Base-by-base conservation (phyloP, 23 tunicate species). In the Ciona savignyi region DNA sequence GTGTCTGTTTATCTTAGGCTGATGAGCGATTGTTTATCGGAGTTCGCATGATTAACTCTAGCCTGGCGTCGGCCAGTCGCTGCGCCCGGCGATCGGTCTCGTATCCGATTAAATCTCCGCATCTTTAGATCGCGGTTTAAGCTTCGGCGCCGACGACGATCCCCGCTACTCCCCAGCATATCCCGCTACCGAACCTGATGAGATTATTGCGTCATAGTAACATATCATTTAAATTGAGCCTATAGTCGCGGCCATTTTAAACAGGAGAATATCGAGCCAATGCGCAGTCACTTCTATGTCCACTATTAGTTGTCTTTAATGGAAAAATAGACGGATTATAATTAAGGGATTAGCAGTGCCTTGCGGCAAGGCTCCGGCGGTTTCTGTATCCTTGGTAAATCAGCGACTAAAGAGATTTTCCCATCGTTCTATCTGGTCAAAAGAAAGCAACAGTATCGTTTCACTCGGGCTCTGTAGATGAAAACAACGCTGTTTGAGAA, bases 61-160 rank as follows among this genome's bases (percentile, higher is more conserved):
- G 56, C 56, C 56, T 42, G 56, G 56, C 56, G 56, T 42, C 56
- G 56, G 56, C 56, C 56, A 42, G 56, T 42, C 56, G 56, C 56
- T 42, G 56, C 9, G 56, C 56, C n/a, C 11, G 56, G 15, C 56
- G 56, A 6, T 42, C 56, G 9, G 11, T 9, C 15, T 42, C 56
- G 56, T 9, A 42, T 42, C 56, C 56, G 56, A 42, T 42, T 42
- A 42, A 42, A 42, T 42, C 56, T 42, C 56, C 56, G 56, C 56
- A 42, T 42, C 56, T 42, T 42, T 42, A 42, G 56, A 42, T 42
- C 56, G 56, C 56, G 56, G 56, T 42, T 42, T n/a, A n/a, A n/a
- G 56, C 56, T 15, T 42, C 56, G 56, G 56, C 56, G 56, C 56
- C 56, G 56, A 6, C 56, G 56, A 42, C 56, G 15, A 42, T 42